Base-by-base conservation (phyloP, 2,888 invertebrate genomes). In the Eupithecia inturbata region DNA sequence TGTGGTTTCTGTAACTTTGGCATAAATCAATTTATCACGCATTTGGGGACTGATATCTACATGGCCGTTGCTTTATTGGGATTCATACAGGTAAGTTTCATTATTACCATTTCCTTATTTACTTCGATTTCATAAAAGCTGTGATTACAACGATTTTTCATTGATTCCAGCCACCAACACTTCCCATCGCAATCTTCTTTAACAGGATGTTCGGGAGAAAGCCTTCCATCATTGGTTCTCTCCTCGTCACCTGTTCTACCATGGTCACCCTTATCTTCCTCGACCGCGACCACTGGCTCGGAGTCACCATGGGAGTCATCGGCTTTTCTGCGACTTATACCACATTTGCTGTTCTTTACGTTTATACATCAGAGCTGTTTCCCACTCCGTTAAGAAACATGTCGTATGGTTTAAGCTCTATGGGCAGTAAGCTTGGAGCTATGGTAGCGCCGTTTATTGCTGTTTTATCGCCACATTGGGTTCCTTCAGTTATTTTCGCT, bases 351-450 rank as follows among this genome's bases (percentile, higher is more conserved):
- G 75, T 88, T 3, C 22, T 86, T 6, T 88, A 86, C 45, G 82
- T 90, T 3, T 88, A 85, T 69, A 83, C 84, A 7, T 86, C 87
- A 0, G 90, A 91, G 78, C 77, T 90, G n/a, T 91, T 85, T 74
- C 90, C 91, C 33, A 90, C 90, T 19, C 83, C 87, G 57, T 74
- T 90, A 49, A 84, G 90, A 28, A 89, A 85, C 53, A 90, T 90
- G 89, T 87, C 85, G 0, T 87, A 82, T 41, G 89, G 90, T 2
- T 75, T 89, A 0, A 80, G 82, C 9, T 83, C 85, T 9, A 84
- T 82, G 71, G 90, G 88, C 28, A 81, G 85, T 3, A 89, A 87
- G 75, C 33, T 88, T 26, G 91, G 90, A 28, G 87, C 88, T 28
- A 88, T 89, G 85, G 72, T 84, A 5, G 86, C 89, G 0, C 89